Conservation (phyloP, 1,140 invertebrate genomes). For the Apocrypta bakeri region DNA sequence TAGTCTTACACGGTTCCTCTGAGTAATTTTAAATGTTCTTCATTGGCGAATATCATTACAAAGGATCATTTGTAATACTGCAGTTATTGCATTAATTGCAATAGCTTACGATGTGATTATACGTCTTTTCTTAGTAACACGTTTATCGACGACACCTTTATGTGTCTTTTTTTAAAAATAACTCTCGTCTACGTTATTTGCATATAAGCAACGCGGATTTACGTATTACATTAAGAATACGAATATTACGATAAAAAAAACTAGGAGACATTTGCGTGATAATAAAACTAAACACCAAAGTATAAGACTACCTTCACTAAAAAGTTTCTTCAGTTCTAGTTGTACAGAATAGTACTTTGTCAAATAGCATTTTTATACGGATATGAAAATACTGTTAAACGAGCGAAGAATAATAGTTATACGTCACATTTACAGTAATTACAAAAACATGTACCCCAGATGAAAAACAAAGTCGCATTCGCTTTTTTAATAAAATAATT, state of each 20-base stretch:
- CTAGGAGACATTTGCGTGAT: conserved; percentile 31
- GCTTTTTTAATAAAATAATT: background rate
- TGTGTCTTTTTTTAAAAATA: background rate
- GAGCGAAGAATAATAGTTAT: background rate
- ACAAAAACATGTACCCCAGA: background rate
- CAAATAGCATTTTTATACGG: conserved; percentile 3
- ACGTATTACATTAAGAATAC: background rate
- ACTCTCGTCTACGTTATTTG: background rate
- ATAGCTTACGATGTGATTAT: background rate
- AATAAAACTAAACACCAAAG: conserved; percentile 40
- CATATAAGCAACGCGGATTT: background rate
- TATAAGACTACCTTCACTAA: conserved; percentile 13
- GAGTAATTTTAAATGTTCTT: too few species aligned
- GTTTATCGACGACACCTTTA: background rate
- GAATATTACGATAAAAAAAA: conserved; percentile 18
- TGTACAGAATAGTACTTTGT: conserved; percentile 9
- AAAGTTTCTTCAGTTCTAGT: conserved; percentile 4
- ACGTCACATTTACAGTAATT: background rate
- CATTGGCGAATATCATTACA: too few species aligned
- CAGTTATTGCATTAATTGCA: background rate
- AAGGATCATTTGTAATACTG: too few species aligned
- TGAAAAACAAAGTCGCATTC: background rate
- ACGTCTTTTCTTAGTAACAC: background rate
- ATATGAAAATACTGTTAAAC: background rate
- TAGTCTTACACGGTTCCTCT: too few species aligned